Evolutionary conservation across 2,797 vertebrate genomes (phyloP).

Genomic region (Sardinella longiceps): DNA sequence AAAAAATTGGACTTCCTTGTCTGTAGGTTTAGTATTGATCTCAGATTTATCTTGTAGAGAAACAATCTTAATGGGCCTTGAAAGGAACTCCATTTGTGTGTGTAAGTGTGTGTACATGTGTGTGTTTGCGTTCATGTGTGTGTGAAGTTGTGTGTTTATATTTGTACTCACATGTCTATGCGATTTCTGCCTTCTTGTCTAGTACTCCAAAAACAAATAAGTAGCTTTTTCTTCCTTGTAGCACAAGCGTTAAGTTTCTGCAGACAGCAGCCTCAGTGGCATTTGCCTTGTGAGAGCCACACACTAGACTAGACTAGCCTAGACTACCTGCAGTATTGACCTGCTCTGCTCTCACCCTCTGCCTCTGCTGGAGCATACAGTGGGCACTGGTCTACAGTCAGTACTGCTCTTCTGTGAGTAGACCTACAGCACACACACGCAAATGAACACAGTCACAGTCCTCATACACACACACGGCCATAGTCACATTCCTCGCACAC

Average conservation of each 20-base stretch:
- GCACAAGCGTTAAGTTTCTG: background rate
- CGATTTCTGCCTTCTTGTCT: background rate
- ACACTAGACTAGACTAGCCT: no score
- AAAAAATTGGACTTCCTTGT: background rate
- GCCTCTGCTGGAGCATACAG: background rate
- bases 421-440: background rate
- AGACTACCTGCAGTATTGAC: background rate
- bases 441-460: background rate
- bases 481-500: background rate
- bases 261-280: background rate
- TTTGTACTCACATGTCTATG: background rate
- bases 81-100: background rate
- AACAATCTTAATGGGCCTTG: background rate
- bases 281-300: background rate
- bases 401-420: background rate
- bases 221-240: background rate
- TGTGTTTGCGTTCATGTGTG: no score
- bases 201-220: background rate
- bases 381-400: background rate
- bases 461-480: background rate
- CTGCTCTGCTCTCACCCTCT: background rate
- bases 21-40: slow-evolving; percentile 3
- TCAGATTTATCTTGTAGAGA: background rate
- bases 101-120: background rate
- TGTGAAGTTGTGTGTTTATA: background rate